Conservation (phyloP, 2,797 vertebrate species). For the Buceros bicornis region DNA sequence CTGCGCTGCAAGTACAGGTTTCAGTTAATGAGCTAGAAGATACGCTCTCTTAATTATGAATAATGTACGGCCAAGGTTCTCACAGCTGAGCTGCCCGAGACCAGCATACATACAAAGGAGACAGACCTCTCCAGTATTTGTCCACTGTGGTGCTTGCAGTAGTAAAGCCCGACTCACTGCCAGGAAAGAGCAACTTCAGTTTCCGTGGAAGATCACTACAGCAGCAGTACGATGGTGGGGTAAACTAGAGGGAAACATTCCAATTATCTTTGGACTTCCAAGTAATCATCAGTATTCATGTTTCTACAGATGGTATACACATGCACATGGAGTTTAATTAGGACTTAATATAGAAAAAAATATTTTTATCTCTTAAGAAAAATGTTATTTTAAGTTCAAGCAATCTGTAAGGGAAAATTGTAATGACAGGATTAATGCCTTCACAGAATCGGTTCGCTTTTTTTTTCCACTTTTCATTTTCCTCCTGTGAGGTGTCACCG, state of each 20-base stretch:
- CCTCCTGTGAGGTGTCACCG: background rate
- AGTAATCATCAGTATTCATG: background rate
- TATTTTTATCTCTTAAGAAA: background rate
- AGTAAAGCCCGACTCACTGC: background rate
- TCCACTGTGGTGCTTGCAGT: background rate
- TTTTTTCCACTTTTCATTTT: background rate
- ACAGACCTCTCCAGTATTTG: background rate
- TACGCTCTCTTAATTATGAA: background rate
- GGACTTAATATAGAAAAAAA: background rate
- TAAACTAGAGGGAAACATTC: background rate
- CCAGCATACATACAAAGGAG: background rate
- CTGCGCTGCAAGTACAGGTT: background rate
- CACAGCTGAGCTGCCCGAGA: background rate
- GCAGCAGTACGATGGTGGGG: fast-evolving
- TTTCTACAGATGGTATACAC: background rate
- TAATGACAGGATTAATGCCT: background rate
- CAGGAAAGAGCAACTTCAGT: background rate
- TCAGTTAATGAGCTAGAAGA: background rate
- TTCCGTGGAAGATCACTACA: background rate
- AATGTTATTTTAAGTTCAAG: background rate
- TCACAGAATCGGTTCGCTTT: background rate
- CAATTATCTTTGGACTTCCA: background rate
- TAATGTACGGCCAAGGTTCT: background rate
- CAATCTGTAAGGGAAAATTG: background rate
- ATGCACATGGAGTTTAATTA: background rate